Evolutionary conservation across 53 echinoderm and acorn worm species (phyloP).

Genomic region (Zoroaster sp.): DNA sequence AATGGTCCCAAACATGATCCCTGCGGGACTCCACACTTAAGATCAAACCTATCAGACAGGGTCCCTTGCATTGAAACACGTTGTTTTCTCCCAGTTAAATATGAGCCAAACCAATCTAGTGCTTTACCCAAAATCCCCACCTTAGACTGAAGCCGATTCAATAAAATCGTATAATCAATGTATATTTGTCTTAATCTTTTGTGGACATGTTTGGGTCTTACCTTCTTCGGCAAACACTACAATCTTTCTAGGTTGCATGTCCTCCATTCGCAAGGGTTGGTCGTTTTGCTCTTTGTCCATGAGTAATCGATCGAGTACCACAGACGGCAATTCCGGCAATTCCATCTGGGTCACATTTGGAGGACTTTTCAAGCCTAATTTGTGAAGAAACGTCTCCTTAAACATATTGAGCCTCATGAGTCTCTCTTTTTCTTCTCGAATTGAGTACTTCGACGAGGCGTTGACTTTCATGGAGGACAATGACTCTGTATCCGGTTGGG

Average conservation of each 20-base stretch:
- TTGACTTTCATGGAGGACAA: neutral
- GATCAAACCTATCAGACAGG: too few species aligned
- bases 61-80: too few species aligned
- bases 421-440: neutral
- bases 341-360: slow-evolving; percentile 3
- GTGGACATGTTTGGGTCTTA: too few species aligned
- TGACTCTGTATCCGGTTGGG: neutral
- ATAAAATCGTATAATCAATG: too few species aligned
- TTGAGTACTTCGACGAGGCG: neutral
- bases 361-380: slow-evolving; percentile 6
- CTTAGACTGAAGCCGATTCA: too few species aligned
- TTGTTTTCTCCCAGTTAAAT: too few species aligned
- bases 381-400: slow-evolving; percentile 1
- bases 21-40: too few species aligned
- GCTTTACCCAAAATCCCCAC: too few species aligned
- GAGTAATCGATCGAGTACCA: neutral
- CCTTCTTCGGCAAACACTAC: slow-evolving; percentile 25
- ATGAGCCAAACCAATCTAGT: too few species aligned
- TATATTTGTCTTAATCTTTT: too few species aligned
- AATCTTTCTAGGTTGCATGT: neutral
- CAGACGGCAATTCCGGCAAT: neutral
- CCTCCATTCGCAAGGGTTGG: neutral
- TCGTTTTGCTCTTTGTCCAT: neutral
- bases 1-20: too few species aligned
- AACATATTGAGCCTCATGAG: neutral